These are phyloP conservation scores for Tiphia femorata DNA, from an alignment of 2,888 invertebrate genomes.

Conservation along the genomic window DNA sequence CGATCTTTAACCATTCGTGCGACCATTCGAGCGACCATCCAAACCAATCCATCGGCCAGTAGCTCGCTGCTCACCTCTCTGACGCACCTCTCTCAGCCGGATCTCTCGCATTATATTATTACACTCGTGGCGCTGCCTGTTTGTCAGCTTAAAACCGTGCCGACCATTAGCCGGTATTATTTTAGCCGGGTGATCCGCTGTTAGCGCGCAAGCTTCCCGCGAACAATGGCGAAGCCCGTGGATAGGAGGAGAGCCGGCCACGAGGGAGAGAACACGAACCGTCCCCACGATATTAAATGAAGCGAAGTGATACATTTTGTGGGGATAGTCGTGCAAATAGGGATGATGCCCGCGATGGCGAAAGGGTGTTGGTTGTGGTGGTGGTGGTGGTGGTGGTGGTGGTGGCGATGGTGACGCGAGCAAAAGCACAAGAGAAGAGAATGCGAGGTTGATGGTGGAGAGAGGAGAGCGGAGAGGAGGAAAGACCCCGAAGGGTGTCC, in stretches of 20 bases:
- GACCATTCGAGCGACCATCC: too few species aligned
- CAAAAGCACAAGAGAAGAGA: background rate
- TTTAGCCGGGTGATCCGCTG: slow-evolving; percentile 54
- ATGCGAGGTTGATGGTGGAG: background rate
- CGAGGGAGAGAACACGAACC: too few species aligned
- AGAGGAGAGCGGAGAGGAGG: slow-evolving; percentile 15
- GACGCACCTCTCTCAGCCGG: too few species aligned
- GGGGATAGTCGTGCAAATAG: slow-evolving; percentile 51
- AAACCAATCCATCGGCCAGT: too few species aligned
- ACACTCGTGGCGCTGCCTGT: slow-evolving; percentile 36
- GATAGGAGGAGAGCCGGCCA: too few species aligned
- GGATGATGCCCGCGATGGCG: slow-evolving; percentile 36
- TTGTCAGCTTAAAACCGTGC: slow-evolving; percentile 47
- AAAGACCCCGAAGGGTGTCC: slow-evolving; percentile 10
- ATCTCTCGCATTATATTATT: slow-evolving; percentile 47
- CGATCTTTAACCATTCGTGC: too few species aligned
- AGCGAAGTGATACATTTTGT: slow-evolving; percentile 54
- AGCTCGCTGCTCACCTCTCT: too few species aligned
- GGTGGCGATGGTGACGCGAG: background rate
- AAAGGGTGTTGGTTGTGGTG: slow-evolving; percentile 8
- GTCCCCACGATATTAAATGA: slow-evolving; percentile 55
- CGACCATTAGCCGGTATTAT: slow-evolving; percentile 61
- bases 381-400: background rate
- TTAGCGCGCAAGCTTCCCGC: too few species aligned
- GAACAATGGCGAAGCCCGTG: slow-evolving; percentile 56